A percentile compares a stretch with the other conserved stretches of the same genome.
Conservation (phyloP, 2,888 invertebrate genomes). For the Drosophila niveifrons region DNA sequence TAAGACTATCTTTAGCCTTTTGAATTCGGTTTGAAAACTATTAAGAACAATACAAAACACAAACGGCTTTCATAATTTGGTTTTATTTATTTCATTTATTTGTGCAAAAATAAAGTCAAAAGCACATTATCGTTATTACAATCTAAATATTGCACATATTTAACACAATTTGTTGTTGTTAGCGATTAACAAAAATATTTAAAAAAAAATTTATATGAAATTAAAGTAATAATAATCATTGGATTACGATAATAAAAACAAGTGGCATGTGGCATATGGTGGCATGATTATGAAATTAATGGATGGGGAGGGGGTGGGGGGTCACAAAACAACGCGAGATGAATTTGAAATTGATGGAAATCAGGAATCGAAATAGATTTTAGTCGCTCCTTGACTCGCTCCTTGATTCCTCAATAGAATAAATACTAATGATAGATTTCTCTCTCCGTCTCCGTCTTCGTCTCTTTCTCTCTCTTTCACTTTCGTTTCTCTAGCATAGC, state of each 20-base stretch:
- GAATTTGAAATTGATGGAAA: slow-evolving; percentile 30
- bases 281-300: slow-evolving; percentile 31
- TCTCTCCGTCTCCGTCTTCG: background rate
- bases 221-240: slow-evolving; percentile 25
- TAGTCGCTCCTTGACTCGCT: background rate
- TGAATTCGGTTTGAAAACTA: too few relatives aligned
- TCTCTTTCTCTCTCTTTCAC: background rate
- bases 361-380: slow-evolving; percentile 10
- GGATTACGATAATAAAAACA: slow-evolving; percentile 36
- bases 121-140: slow-evolving; percentile 54
- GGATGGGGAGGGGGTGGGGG: background rate
- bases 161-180: slow-evolving; percentile 66
- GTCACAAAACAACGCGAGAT: slow-evolving; percentile 33
- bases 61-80: background rate
- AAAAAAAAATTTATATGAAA: slow-evolving; percentile 25
- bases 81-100: slow-evolving; percentile 47
- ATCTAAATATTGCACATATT: slow-evolving; percentile 75
- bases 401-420: slow-evolving; percentile 44
- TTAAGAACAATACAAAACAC: too few relatives aligned
- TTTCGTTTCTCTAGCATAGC: background rate
- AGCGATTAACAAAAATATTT: slow-evolving; percentile 27
- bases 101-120: slow-evolving; percentile 50
- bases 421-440: slow-evolving; percentile 62
- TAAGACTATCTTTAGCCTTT: too few relatives aligned
- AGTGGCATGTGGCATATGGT: slow-evolving; percentile 30